Evolutionary conservation across 1,140 invertebrate species (phyloP), one percentile per base, ranked within the genome.

Genomic region (Chironomus striatipennis): DNA sequence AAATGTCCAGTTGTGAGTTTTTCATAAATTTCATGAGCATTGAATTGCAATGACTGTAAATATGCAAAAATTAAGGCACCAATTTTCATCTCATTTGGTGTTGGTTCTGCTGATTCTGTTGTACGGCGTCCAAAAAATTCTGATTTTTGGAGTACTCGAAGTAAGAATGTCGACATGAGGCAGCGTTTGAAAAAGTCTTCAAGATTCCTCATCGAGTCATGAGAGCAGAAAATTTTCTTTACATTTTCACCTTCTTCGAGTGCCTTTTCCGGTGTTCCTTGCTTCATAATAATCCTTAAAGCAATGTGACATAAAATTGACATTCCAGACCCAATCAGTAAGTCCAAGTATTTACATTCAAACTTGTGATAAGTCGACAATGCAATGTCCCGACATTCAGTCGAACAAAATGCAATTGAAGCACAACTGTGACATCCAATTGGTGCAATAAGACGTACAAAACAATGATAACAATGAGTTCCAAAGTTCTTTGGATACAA

Each of bases 21-120:
- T 79, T 95, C 92, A 75, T 89, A 91, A n/a, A 96, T 88, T 83
- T 95, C 93, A 80, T 96, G 93, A 0, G 93, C 93, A 83, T 96
- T 96, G 82, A 94, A 96, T 77, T 95, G 93, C 2, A 95, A 81
- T 73, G 94, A 86, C 83, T 94, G 91, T 2, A 95, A 84, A 78
- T 93, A 87, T 43, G 87, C 86, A 1, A 94, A 81, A 17, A 96
- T 80, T 17, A 93, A 81, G 15, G 88, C 85, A 9, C 84, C 87
- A 21, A 91, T 85, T 64, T 84, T 81, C 21, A 85, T 80, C 79
- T 90, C 87, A 3, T 84, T 84, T 79, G 85, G 82, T 0, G 80
- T 84, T 17, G 80, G 85, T 80, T 80, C 81, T 7, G 81, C 77
- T 57, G 75, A 78, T 43, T 82, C 81, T 0, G 80, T 81, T 73